Evolutionary conservation across 1,140 invertebrate species (phyloP), one percentile per base, ranked within the genome.

Genomic region (Carposina sasakii): DNA sequence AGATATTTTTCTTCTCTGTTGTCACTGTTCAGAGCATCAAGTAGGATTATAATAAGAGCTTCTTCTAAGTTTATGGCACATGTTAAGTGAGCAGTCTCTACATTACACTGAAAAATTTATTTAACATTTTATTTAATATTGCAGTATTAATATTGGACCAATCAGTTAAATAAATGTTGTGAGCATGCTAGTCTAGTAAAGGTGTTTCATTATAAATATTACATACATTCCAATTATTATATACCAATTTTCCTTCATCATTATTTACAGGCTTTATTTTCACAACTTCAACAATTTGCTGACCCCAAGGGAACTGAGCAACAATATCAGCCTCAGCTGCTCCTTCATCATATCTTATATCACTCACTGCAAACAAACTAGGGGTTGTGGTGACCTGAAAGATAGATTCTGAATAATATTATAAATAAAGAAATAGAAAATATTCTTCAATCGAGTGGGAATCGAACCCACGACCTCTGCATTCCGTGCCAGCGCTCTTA

Each of bases 361-460:
- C 88, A 54, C 81, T 86, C 19, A 91, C 66, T 43, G 63, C 63
- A 72, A 90, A 91, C 33, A 89, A 73, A 52, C 89, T 89, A 23
- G 91, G 90, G 62, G 88, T 87, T n/a, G 87, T 86, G 43, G 90
- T 90, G 70, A 90, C 88, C 87, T 91, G 76, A 59, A 87, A 81
- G 60, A 47, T 57, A 48, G 51, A 57, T 37, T 36, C 24, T n/a
- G 21, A 8, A 30, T 28, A 30, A 28, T n/a, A n/a, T n/a, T n/a
- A n/a, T n/a, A n/a, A n/a, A n/a, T n/a, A n/a, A n/a, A n/a, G n/a
- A n/a, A n/a, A n/a, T n/a, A n/a, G n/a, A n/a, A n/a, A n/a, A n/a
- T n/a, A n/a, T n/a, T n/a, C n/a, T n/a, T n/a, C n/a, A n/a, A n/a
- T n/a, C n/a, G n/a, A n/a, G n/a, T n/a, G n/a, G n/a, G n/a, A n/a